A percentile compares a stretch with the other conserved stretches of the same genome.
These are phyloP conservation scores for Rhorus exstirpatorius DNA, from an alignment of 2,888 invertebrate genomes.

Conservation along the genomic window DNA sequence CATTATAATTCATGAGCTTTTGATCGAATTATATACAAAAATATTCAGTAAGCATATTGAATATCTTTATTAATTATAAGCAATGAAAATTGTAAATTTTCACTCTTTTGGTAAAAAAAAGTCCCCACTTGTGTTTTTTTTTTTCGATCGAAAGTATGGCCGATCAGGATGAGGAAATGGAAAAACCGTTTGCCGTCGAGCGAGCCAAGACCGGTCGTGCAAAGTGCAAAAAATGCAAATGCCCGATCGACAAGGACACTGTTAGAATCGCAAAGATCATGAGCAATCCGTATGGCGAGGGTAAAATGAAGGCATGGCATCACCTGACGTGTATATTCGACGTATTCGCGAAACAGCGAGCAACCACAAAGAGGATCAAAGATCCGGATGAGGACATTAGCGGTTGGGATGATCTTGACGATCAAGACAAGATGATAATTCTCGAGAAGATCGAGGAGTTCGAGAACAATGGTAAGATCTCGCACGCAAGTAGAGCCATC, in stretches of 20 bases:
- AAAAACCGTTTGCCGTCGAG: constrained; percentile 90
- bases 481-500: not conserved
- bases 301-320: constrained; percentile 94
- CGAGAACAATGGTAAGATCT: constrained; percentile 85
- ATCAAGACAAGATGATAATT: constrained; percentile 90
- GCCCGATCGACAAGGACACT: constrained; percentile 91
- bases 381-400: constrained; percentile 91
- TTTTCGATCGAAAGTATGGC: constrained; percentile 48
- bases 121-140: constrained; percentile 17
- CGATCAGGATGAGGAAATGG: constrained; percentile 79
- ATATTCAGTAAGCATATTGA: no score
- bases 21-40: no score
- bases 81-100: no score
- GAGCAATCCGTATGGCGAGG: constrained; percentile 92
- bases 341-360: constrained; percentile 92
- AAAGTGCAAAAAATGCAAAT: constrained; percentile 95
- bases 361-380: constrained; percentile 94
- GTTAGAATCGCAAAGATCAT: constrained; percentile 92
- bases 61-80: no score
- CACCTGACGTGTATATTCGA: constrained; percentile 94
- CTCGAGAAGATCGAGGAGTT: constrained; percentile 89
- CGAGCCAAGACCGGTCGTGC: constrained; percentile 93
- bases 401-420: constrained; percentile 90
- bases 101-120: not conserved
- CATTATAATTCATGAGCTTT: no score